Base-by-base conservation (phyloP, 2,113 vertebrate species). In the Trichechus manatus region DNA sequence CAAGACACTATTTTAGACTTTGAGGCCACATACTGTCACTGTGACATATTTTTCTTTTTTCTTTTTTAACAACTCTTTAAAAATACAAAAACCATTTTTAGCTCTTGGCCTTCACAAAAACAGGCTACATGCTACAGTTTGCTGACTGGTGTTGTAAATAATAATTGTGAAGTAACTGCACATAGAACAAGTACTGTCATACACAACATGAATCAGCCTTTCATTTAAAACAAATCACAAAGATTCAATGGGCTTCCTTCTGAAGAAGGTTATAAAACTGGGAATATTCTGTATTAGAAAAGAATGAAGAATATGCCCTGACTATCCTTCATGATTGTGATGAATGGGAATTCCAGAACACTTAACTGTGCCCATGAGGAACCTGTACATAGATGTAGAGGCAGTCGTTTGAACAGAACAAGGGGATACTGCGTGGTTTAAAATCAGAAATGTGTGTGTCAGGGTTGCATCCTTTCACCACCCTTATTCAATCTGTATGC, bases 191-290 rank as follows among this genome's bases (percentile, higher is more conserved):
- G 72, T 2, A 75, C 0, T 77, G 75, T 31, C 83, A 36, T 6
- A n/a, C 7, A 50, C n/a, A 87, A 92, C 39, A 70, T 36, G 59
- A 91, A 64, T 75, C 44, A 66, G 33, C 5, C 44, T 95, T 89
- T 90, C 79, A 79, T 56, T 97, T 94, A 66, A 96, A 88, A 92
- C 33, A 56, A 92, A 74, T 19, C 42, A 72, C 20, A 66, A 9
- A 75, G n/a, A 9, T 68, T 94, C 72, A 70, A 94, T 0, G 86
- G 75, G n/a, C 19, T 83, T 82, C 50, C 42, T 77, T 94, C 74
- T 53, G 59, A 77, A 92, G 9, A n/a, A 53, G 64, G 5, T 53
- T 74, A 83, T 93, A 94, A 96, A 94, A 83, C 59, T 59, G 87
- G 47, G 10, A 92, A 86, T 23, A 22, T 29, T 59, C 9, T 15